Percentiles rank a stretch among this genome's conserved stretches.
Conservation (phyloP, 1,140 invertebrate species). For the Acromyrmex echinatior region DNA sequence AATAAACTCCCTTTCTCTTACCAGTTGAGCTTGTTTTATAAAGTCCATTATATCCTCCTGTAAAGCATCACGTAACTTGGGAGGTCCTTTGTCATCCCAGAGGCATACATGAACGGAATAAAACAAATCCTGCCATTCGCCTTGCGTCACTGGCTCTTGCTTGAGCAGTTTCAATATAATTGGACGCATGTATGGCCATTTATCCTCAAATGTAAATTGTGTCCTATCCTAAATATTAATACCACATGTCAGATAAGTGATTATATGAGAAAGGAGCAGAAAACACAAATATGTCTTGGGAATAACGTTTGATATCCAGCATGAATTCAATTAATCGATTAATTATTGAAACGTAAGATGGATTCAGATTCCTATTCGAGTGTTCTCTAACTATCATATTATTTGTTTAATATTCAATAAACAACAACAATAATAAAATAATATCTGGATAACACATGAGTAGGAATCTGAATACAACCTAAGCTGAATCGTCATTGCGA, state of each 20-base stretch:
- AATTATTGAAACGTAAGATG: neutral
- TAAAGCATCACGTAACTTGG: constrained; percentile 95
- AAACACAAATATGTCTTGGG: neutral
- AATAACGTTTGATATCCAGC: neutral
- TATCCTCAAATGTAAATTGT: constrained; percentile 95
- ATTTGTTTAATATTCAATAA: too few species aligned
- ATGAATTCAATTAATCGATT: neutral
- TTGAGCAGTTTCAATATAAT: constrained; percentile 97
- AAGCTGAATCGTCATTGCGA: neutral
- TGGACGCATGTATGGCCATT: constrained; percentile 98
- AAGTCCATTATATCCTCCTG: constrained; percentile 98
- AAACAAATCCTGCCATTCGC: constrained; percentile 99
- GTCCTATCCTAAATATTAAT: constrained; percentile 77
- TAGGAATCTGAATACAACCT: too few species aligned
- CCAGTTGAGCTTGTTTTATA: constrained; percentile 96
- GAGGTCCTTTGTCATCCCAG: constrained; percentile 98
- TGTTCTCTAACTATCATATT: too few species aligned
- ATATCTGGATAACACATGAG: too few species aligned
- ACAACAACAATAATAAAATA: too few species aligned
- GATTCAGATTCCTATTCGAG: too few species aligned
- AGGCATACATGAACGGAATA: constrained; percentile 98
- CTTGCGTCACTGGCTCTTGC: constrained; percentile 96
- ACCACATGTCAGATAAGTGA: neutral
- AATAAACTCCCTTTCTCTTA: constrained; percentile 79
- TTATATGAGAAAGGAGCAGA: neutral